Base-by-base conservation (phyloP, 1,140 invertebrate genomes). In the Drosophila pachea region DNA sequence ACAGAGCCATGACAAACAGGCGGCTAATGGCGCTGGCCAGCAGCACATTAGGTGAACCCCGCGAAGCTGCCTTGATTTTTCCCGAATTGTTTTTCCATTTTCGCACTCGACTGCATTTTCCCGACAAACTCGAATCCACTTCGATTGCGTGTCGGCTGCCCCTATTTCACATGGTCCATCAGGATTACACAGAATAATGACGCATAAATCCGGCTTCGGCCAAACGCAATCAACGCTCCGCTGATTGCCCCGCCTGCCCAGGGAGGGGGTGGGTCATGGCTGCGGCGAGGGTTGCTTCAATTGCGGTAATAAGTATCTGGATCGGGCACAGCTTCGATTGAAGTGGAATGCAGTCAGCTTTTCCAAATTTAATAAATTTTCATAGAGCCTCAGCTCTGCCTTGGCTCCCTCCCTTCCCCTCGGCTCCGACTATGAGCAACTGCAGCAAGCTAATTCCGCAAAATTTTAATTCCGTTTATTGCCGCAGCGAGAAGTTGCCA, bases 131-230 rank as follows among this genome's bases (percentile, higher is more conserved):
- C 64, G 69, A 74, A 58, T 33, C 33, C 58, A 49, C 61, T 55
- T 53, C 22, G 49, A 48, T 77, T 76, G 81, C 81, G 73, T 86
- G 81, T 77, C 56, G 74, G 73, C 53, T 68, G 82, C 81, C 81
- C 82, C 81, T 84, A 84, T 86, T 86, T 84, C 79, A 86, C 79
- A 84, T 86, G 76, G 76, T 73, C 76, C 77, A 76, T 55, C 76
- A 52, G 63, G 62, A 81, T 83, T 84, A 86, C 67, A 76, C 60
- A 71, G 68, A 84, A 84, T 84, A 84, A 84, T 84, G 79, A 74
- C 76, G 81, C 78, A 76, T 70, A 83, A 84, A 83, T 83, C 78
- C 79, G 78, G 78, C 72, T 72, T 62, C 16, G 67, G 60, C 43
- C 49, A 59, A 69, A 48, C 54, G 48, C 62, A 60, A 47, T 64